These are phyloP conservation scores for Peromyscus eremicus DNA, from an alignment of 2,797 vertebrate genomes.

Conservation along the genomic window DNA sequence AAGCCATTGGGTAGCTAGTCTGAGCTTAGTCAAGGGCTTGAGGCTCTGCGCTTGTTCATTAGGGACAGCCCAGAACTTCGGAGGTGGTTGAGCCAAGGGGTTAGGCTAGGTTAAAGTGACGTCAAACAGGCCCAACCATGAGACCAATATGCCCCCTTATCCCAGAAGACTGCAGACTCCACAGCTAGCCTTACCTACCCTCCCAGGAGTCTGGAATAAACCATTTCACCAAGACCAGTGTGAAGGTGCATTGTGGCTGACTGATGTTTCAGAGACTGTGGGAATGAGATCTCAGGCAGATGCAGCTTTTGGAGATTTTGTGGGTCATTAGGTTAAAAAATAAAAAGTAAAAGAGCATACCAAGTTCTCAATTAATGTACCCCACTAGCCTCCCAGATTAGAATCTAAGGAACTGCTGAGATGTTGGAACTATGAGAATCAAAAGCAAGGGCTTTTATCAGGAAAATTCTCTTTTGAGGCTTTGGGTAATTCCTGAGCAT, in stretches of 20 bases:
- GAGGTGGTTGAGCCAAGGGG: background rate
- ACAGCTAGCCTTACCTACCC: fast-evolving
- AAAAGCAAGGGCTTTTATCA: background rate
- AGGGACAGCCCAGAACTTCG: background rate
- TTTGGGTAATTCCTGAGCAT: background rate
- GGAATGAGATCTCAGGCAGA: background rate
- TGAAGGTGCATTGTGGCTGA: background rate
- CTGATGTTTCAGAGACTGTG: background rate
- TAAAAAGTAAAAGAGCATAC: background rate
- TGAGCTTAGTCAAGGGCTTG: background rate
- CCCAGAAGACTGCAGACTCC: too few relatives aligned
- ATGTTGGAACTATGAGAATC: background rate
- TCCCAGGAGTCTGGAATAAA: background rate
- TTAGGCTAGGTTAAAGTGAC: background rate
- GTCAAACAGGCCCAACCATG: too few relatives aligned
- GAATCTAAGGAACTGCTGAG: background rate
- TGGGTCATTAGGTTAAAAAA: background rate
- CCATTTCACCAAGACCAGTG: background rate
- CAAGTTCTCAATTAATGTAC: background rate
- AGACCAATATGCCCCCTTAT: background rate
- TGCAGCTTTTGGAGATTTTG: background rate
- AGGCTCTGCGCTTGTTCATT: background rate
- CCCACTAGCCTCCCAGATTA: fast-evolving
- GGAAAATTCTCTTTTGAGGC: background rate
- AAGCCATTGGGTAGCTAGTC: background rate